Base-by-base conservation (phyloP, 2,797 vertebrate species). In the Lycodopsis pacificus region DNA sequence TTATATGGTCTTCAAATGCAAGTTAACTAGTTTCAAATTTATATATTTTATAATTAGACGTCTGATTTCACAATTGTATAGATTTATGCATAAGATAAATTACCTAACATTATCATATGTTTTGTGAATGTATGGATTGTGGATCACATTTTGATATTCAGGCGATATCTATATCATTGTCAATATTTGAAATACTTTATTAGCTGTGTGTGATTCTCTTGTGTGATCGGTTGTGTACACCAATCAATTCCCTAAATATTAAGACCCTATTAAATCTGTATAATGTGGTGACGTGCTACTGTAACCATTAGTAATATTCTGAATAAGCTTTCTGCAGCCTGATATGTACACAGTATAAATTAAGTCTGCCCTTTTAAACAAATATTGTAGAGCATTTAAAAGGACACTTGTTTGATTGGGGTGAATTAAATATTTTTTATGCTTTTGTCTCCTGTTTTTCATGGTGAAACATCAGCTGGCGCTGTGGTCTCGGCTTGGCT, bases 341-440 rank as follows among this genome's bases (percentile, higher is more conserved):
- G 63, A 78, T 80, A 67, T 77, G 73, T 81, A 66, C 74, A 66
- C 76, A 66, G 34, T 70, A 79, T 86, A 56, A 66, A 79, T 75
- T 59, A 82, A 74, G 68, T 85, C 73, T 86, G 80, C 76, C 57
- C 65, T 87, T 91, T 90, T 58, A 70, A 88, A 88, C 66, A 69
- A 74, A 54, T 86, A 62, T 90, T 80, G 83, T 89, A 85, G 85
- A 77, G 65, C 57, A 79, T 84, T 80, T 87, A 58, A 85, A 61
- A 84, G 64, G 54, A 79, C 76, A 77, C 63, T 57, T 81, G 78
- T 95, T 93, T 95, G 92, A 94, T 93, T 91, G 88, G 92, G 95
- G 92, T 94, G 93, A 92, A 96, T 95, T 94, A 95, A 96, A 96
- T 94, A 93, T 96, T 96, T 96, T 96, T 88, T 96, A 95, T 92